These are phyloP conservation scores for Glossosoma conforme DNA, from an alignment of 1,140 invertebrate species.

Conservation along the genomic window DNA sequence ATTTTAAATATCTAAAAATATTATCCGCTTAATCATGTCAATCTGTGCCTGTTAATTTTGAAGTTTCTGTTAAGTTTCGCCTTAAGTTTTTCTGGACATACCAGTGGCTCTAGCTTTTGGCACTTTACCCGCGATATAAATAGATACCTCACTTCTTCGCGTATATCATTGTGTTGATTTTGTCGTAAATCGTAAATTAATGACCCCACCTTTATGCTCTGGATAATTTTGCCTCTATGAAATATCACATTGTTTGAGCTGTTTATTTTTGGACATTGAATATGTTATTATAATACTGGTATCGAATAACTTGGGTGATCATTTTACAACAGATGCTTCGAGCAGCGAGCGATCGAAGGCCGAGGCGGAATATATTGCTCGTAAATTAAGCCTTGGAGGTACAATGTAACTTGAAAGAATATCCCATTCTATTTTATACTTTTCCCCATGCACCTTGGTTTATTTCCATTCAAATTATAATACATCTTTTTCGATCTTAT, in stretches of 20 bases:
- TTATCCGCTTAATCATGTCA: neutral
- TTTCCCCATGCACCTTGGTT: neutral
- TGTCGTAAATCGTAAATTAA: slow-evolving; percentile 5
- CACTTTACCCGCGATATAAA: slow-evolving; percentile 20
- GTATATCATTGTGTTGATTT: slow-evolving; percentile 17
- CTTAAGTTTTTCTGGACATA: slow-evolving; percentile 10
- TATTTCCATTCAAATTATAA: too few species aligned
- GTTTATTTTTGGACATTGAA: neutral
- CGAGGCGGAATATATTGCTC: slow-evolving; percentile 26
- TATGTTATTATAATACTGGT: neutral
- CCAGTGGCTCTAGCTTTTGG: slow-evolving; percentile 11
- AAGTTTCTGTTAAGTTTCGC: neutral
- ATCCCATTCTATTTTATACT: neutral
- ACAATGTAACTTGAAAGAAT: slow-evolving; percentile 2
- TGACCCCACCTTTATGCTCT: neutral
- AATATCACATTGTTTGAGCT: neutral
- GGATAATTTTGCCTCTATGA: neutral
- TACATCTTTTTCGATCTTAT: too few species aligned
- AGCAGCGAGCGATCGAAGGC: slow-evolving; percentile 24
- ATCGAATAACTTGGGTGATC: neutral
- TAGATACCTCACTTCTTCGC: slow-evolving; percentile 17
- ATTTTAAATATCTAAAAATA: neutral
- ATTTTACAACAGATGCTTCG: slow-evolving; percentile 19
- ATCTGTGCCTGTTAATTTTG: neutral
- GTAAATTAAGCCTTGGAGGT: slow-evolving; percentile 28